Evolutionary conservation across 2,113 vertebrate species (phyloP).

Genomic region (Desmodus rotundus): DNA sequence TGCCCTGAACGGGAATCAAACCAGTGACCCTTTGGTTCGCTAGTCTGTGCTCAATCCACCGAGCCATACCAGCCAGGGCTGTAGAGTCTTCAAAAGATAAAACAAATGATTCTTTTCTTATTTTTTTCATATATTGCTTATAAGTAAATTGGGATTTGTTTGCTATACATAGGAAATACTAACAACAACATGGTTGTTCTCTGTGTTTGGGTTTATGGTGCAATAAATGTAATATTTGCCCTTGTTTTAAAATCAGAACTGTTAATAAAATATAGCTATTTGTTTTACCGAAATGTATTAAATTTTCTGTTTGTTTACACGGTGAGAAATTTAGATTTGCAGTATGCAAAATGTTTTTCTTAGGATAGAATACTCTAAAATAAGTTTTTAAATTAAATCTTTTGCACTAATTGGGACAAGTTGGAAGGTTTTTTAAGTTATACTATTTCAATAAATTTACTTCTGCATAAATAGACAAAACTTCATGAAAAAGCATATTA

Average conservation of each 20-base stretch:
- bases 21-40: too few species aligned
- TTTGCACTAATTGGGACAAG: conserved; percentile 77
- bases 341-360: conserved; percentile 83
- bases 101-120: background rate
- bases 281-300: conserved; percentile 82
- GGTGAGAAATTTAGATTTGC: conserved; percentile 80
- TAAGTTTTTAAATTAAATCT: conserved; percentile 66
- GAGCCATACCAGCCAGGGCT: too few species aligned
- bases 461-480: background rate
- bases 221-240: conserved; percentile 38
- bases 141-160: conserved; percentile 29
- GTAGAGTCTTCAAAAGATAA: background rate
- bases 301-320: conserved; percentile 85
- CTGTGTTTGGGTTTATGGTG: conserved; percentile 39
- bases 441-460: conserved; percentile 19
- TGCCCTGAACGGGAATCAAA: too few species aligned
- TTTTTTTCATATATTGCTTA: conserved; percentile 44
- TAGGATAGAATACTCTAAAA: conserved; percentile 19
- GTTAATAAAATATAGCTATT: conserved; percentile 78
- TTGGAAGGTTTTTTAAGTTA: background rate
- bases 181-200: conserved; percentile 45
- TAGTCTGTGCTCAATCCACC: too few species aligned
- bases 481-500: background rate
- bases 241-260: conserved; percentile 72
- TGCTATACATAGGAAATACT: conserved; percentile 31